These are phyloP conservation scores for Pseudomyrmex pallidus DNA, from an alignment of 1,140 invertebrate species.

Conservation along the genomic window DNA sequence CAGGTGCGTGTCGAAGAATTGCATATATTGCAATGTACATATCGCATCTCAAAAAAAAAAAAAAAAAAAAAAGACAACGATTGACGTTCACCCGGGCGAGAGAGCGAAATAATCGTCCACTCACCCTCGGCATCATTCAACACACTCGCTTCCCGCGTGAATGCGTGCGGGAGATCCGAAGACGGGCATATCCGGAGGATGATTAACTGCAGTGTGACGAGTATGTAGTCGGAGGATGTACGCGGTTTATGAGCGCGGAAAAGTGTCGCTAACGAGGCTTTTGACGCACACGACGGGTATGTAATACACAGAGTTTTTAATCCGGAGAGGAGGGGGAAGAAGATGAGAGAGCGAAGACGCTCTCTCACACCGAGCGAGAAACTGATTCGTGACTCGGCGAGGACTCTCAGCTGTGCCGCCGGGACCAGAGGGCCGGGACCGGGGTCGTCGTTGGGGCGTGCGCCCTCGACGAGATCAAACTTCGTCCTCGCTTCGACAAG, in stretches of 20 bases:
- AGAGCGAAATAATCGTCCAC: slow-evolving; percentile 14
- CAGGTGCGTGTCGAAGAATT: too few species aligned
- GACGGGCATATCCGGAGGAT: neutral
- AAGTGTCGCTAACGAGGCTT: too few species aligned
- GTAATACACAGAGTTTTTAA: too few species aligned
- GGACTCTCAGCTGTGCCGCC: slow-evolving; percentile 72
- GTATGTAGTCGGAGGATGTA: too few species aligned
- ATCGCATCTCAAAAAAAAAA: neutral
- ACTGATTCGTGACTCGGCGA: slow-evolving; percentile 69
- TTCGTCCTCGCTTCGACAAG: slow-evolving; percentile 55
- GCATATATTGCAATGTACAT: too few species aligned
- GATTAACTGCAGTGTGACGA: neutral
- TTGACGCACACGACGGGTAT: too few species aligned
- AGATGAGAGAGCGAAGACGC: neutral
- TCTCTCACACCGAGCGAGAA: slow-evolving; percentile 43
- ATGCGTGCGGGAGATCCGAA: slow-evolving; percentile 1
- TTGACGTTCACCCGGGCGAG: neutral
- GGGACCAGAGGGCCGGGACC: slow-evolving; percentile 60
- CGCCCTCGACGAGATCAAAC: slow-evolving; percentile 72
- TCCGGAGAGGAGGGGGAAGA: neutral
- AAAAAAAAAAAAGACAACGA: too few species aligned
- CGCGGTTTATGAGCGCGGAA: slow-evolving; percentile 8
- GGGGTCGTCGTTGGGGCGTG: slow-evolving; percentile 61
- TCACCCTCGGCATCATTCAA: slow-evolving; percentile 47
- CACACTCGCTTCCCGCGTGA: slow-evolving; percentile 18